phyloP scores from a whole-genome alignment of 2,113 vertebrate species.

The Galemys pyrenaicus region DNA sequence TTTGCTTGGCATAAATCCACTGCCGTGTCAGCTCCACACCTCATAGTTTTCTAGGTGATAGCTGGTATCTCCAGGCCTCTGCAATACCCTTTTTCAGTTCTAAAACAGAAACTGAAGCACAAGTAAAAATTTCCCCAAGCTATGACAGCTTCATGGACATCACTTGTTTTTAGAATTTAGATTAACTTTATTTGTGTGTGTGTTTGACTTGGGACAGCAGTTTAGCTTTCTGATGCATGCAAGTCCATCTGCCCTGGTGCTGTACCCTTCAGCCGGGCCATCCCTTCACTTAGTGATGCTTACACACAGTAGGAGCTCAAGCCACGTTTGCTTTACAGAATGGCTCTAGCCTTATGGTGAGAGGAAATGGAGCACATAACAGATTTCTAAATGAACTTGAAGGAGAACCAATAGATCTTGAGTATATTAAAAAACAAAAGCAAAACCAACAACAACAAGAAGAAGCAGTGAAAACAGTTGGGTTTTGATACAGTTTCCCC shows the following conservation, averaged over 20 bases:
- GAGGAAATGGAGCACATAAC: slow-evolving; percentile 3
- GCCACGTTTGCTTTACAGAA: slow-evolving; percentile 32
- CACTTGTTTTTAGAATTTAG: slow-evolving; percentile 55
- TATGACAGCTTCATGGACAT: background rate
- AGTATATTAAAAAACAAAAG: slow-evolving; percentile 19
- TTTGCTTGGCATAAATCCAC: background rate
- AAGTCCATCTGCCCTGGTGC: background rate
- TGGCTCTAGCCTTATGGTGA: background rate
- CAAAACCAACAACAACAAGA: background rate
- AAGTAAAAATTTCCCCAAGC: slow-evolving; percentile 9
- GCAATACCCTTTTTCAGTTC: slow-evolving; percentile 11
- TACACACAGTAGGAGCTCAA: background rate
- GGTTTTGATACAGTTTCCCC: slow-evolving; percentile 66
- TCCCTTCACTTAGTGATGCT: background rate
- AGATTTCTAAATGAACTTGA: slow-evolving; percentile 44
- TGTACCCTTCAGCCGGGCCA: background rate
- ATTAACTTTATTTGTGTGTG: slow-evolving; percentile 13
- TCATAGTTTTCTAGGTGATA: background rate
- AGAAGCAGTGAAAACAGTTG: slow-evolving; percentile 57
- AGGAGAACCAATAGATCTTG: slow-evolving; percentile 48
- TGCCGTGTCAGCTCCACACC: background rate
- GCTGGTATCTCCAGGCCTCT: background rate
- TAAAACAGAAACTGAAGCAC: slow-evolving; percentile 30
- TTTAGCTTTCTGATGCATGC: slow-evolving; percentile 5
- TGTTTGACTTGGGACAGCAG: background rate